phyloP scores from a whole-genome alignment of 2,888 invertebrate genomes.

The Cremastinae sp. region DNA sequence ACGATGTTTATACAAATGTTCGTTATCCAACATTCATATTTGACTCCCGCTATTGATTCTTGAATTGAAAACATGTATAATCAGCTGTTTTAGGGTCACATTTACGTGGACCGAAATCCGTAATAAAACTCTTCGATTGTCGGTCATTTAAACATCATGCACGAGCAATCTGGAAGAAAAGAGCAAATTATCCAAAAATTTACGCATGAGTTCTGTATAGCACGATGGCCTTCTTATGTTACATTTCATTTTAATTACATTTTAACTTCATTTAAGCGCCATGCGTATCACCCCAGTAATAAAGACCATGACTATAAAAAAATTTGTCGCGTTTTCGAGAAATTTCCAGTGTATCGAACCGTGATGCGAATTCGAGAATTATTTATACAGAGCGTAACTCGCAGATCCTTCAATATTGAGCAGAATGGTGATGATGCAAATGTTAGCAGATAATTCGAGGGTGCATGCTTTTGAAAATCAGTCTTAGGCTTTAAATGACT shows the following conservation, averaged over 20 bases:
- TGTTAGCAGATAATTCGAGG: slow-evolving; percentile 4
- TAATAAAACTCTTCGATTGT: too few relatives aligned
- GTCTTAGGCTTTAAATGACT: background rate
- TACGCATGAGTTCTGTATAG: too few relatives aligned
- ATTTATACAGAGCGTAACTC: slow-evolving; percentile 15
- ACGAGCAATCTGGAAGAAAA: background rate
- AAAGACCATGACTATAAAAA: too few relatives aligned
- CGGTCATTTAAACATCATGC: background rate
- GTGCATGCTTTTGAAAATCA: slow-evolving; percentile 25
- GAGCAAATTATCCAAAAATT: too few relatives aligned
- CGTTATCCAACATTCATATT: slow-evolving; percentile 3
- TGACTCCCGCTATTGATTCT: slow-evolving; percentile 3
- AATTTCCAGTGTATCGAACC: background rate
- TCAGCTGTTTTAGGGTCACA: slow-evolving; percentile 19
- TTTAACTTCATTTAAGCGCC: too few relatives aligned
- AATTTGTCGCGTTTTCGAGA: background rate
- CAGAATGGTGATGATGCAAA: slow-evolving; percentile 31
- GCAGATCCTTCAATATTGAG: slow-evolving; percentile 38
- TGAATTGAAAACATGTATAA: slow-evolving; percentile 4
- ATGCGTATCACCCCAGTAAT: too few relatives aligned
- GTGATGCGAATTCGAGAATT: slow-evolving; percentile 34
- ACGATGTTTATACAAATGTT: slow-evolving; percentile 38
- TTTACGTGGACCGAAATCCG: background rate
- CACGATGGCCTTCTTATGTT: too few relatives aligned
- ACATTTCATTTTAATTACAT: too few relatives aligned